Conservation (phyloP, 1,140 invertebrate genomes). For the Heterodera schachtii region DNA sequence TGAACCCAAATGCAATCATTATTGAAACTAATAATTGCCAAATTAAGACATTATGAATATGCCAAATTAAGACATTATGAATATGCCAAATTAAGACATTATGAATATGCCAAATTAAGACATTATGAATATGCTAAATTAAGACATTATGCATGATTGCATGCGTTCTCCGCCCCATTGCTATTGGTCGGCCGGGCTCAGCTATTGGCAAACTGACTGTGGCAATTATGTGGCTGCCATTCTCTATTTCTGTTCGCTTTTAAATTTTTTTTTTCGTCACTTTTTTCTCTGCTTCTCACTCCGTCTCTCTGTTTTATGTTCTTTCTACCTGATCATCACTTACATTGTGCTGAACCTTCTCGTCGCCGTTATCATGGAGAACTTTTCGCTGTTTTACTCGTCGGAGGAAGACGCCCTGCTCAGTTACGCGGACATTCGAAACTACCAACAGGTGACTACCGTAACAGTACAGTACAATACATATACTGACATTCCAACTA, state of each 20-base stretch:
- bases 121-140: too few relatives aligned
- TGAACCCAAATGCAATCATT: constrained; percentile 69
- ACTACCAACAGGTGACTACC: constrained; percentile 82
- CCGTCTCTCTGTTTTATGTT: constrained; percentile 84
- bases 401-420: constrained; percentile 98
- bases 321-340: constrained; percentile 99
- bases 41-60: too few relatives aligned
- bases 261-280: neutral
- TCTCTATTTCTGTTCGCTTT: constrained; percentile 21
- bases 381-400: constrained; percentile 98
- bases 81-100: too few relatives aligned
- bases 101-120: too few relatives aligned
- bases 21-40: too few relatives aligned
- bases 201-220: constrained; percentile 99
- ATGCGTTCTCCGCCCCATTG: constrained; percentile 81
- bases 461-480: neutral
- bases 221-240: constrained; percentile 78
- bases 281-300: neutral
- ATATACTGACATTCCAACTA: neutral
- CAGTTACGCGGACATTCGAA: constrained; percentile 87
- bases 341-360: constrained; percentile 98
- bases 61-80: constrained; percentile 36
- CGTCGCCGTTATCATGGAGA: constrained; percentile 99
- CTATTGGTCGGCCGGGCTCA: constrained; percentile 77
- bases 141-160: constrained; percentile 47